These are phyloP conservation scores for Dioctria linearis DNA, from an alignment of 2,888 invertebrate genomes.

Conservation along the genomic window DNA sequence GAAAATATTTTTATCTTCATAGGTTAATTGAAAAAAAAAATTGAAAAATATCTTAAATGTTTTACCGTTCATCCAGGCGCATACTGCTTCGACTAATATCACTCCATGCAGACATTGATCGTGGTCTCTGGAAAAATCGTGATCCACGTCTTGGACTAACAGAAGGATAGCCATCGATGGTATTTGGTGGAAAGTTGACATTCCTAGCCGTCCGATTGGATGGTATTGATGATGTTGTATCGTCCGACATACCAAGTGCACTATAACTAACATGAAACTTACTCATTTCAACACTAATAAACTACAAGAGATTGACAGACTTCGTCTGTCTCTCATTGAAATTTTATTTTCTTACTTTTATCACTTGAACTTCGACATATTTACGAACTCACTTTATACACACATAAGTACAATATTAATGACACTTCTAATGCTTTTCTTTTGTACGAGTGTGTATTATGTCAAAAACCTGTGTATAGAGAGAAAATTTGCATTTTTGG, in stretches of 20 bases:
- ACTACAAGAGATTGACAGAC: conserved; percentile 18
- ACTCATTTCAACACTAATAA: conserved; percentile 65
- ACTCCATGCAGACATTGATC: conserved; percentile 91
- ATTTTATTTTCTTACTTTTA: conserved; percentile 18
- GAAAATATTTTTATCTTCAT: background rate
- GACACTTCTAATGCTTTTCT: too few relatives aligned
- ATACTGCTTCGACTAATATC: conserved; percentile 88
- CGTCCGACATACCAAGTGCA: conserved; percentile 71
- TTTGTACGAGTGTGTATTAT: background rate
- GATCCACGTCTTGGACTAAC: conserved; percentile 67
- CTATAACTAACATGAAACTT: conserved; percentile 71
- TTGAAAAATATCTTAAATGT: background rate
- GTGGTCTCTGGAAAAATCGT: conserved; percentile 73
- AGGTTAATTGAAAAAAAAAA: background rate
- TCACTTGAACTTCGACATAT: conserved; percentile 6
- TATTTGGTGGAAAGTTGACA: conserved; percentile 69
- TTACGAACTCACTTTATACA: background rate
- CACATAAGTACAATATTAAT: background rate
- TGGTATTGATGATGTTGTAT: conserved; percentile 69
- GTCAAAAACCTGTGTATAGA: background rate
- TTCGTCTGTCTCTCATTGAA: conserved; percentile 43
- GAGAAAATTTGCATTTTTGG: background rate
- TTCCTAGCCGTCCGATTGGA: conserved; percentile 67
- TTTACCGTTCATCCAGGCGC: conserved; percentile 75
- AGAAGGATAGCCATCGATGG: conserved; percentile 63